These are phyloP conservation scores for Chinchilla lanigera DNA, from an alignment of 2,113 vertebrate species.

Conservation along the genomic window DNA sequence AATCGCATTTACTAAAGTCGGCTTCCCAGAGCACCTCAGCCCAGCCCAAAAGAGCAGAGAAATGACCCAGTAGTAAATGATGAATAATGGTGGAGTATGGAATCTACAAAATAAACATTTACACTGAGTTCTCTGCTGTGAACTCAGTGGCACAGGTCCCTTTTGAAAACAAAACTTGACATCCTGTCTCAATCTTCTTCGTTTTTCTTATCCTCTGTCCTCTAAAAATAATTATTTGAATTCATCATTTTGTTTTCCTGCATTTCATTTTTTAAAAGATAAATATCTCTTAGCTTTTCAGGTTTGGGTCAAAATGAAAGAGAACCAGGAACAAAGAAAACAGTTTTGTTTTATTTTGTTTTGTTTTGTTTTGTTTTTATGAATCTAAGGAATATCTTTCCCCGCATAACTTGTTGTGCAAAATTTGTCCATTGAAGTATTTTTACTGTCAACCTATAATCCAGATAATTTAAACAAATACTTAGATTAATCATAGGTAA, in stretches of 20 bases:
- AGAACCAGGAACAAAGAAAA: neutral
- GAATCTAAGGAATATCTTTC: neutral
- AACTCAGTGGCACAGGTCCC: neutral
- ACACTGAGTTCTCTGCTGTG: neutral
- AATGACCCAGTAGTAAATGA: neutral
- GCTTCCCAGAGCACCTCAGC: neutral
- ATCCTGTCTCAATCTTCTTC: neutral
- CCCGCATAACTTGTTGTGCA: neutral
- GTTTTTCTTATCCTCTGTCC: neutral
- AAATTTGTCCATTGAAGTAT: neutral
- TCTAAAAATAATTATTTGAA: constrained; percentile 5
- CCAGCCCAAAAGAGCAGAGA: neutral
- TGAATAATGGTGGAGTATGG: neutral
- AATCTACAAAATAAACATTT: neutral
- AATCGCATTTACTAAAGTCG: neutral
- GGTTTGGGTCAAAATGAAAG: neutral
- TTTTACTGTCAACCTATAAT: neutral
- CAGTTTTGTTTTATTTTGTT: too few species aligned
- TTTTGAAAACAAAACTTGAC: neutral
- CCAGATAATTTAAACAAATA: neutral
- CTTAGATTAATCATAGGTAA: neutral
- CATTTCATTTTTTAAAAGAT: neutral
- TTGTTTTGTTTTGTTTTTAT: neutral
- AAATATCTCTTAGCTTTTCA: neutral
- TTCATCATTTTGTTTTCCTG: neutral